Evolutionary conservation across 2,113 vertebrate species (phyloP).

Genomic region (Ceyx cyanopectus): DNA sequence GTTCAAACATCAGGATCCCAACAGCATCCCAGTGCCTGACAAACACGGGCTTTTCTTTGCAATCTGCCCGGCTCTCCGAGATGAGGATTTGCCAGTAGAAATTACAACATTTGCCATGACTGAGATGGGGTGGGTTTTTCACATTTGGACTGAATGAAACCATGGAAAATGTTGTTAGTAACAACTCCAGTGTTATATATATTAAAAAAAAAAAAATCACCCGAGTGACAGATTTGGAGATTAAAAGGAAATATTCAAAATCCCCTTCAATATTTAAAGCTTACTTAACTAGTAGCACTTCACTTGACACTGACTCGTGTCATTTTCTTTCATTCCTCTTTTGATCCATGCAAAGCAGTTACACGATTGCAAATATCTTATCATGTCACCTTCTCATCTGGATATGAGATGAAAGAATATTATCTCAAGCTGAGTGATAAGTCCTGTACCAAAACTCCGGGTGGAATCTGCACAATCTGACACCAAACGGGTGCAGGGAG

Average conservation of each 20-base stretch:
- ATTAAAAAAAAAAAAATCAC: conserved; percentile 49
- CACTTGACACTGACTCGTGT: conserved; percentile 77
- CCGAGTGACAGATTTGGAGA: conserved; percentile 79
- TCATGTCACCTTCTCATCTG: conserved; percentile 77
- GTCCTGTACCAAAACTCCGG: conserved; percentile 49
- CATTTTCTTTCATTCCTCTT: conserved; percentile 82
- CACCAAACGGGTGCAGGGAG: conserved; percentile 20
- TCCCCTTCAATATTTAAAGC: conserved; percentile 85
- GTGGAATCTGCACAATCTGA: conserved; percentile 63
- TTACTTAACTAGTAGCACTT: conserved; percentile 82
- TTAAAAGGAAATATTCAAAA: conserved; percentile 87
- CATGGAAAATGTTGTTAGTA: conserved; percentile 74
- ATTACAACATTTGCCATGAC: conserved; percentile 52
- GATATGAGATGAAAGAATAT: conserved; percentile 77
- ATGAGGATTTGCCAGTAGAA: conserved; percentile 54
- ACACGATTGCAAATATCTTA: conserved; percentile 80
- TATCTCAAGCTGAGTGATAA: conserved; percentile 74
- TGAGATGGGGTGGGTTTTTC: conserved; percentile 56
- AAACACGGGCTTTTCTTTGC: conserved; percentile 55
- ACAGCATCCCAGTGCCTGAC: conserved; percentile 29
- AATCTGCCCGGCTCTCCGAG: conserved; percentile 8
- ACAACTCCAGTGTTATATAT: conserved; percentile 49
- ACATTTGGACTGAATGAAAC: conserved; percentile 57
- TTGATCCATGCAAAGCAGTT: conserved; percentile 83
- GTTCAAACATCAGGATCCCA: conserved; percentile 59